Evolutionary conservation across 2,113 vertebrate species (phyloP).

Genomic region (Vicugna pacos): DNA sequence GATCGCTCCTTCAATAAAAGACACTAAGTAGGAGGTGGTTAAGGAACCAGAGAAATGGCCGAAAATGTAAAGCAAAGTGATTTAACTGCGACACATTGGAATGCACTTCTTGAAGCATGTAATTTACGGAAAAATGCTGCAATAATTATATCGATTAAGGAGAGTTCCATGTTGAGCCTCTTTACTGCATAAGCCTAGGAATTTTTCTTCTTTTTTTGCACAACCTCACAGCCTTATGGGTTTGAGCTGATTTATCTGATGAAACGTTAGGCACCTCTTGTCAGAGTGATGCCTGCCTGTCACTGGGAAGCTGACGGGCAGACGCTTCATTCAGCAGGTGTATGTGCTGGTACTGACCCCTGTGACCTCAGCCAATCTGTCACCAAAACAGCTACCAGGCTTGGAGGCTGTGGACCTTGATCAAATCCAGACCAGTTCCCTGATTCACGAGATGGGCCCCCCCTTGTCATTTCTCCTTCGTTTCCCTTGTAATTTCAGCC

Average conservation of each 20-base stretch:
- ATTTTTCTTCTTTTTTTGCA: background rate
- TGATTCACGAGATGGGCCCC: too few relatives aligned
- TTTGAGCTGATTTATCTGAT: background rate
- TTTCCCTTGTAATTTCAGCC: background rate
- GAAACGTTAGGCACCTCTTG: background rate
- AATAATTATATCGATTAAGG: background rate
- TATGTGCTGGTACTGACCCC: background rate
- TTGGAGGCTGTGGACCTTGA: background rate
- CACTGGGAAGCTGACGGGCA: background rate
- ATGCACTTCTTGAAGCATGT: background rate
- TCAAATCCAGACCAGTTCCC: background rate
- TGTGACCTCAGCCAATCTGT: rapidly evolving
- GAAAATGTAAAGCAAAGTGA: constrained; percentile 4
- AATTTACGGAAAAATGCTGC: background rate
- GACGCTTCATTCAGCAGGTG: background rate
- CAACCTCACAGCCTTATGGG: background rate
- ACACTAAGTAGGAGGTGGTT: constrained; percentile 19
- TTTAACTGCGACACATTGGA: background rate
- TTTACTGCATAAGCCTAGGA: background rate
- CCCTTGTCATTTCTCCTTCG: background rate
- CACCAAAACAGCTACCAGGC: rapidly evolving
- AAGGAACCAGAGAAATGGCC: background rate
- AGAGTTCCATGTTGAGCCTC: background rate
- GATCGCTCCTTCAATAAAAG: constrained; percentile 58
- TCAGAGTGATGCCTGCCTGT: background rate